Evolutionary conservation across 2,888 invertebrate species (phyloP).

Genomic region (Diadegma fenestrale): DNA sequence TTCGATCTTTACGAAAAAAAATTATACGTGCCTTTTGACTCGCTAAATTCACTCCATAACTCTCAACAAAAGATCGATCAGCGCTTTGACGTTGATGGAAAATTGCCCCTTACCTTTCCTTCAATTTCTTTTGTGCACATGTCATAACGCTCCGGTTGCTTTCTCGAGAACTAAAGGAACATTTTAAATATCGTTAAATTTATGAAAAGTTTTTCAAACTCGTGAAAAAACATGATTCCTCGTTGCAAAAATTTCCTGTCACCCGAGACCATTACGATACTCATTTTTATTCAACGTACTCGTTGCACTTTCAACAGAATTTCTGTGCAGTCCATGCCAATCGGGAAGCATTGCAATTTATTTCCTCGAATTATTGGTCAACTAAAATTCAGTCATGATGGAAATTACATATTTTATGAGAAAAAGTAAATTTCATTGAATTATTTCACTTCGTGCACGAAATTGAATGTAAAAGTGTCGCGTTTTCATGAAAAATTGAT

Average conservation of each 20-base stretch:
- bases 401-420: no score
- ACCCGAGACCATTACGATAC: neutral
- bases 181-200: neutral
- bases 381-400: no score
- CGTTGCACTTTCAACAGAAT: neutral
- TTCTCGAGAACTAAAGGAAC: neutral
- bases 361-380: no score
- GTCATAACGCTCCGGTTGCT: neutral
- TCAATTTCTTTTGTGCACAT: neutral
- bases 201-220: neutral
- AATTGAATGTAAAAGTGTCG: no score
- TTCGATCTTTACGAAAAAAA: neutral
- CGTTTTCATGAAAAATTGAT: no score
- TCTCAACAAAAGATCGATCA: neutral
- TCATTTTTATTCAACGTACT: neutral
- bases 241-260: neutral
- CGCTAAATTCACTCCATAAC: neutral
- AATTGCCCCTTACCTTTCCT: neutral
- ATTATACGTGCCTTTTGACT: neutral
- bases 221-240: neutral
- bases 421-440: no score
- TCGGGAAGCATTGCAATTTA: no score
- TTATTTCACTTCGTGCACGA: no score
- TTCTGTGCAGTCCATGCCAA: no score
- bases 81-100: neutral